Evolutionary conservation across 2,888 invertebrate genomes (phyloP).

Genomic region (Parthenolecanium corni): DNA sequence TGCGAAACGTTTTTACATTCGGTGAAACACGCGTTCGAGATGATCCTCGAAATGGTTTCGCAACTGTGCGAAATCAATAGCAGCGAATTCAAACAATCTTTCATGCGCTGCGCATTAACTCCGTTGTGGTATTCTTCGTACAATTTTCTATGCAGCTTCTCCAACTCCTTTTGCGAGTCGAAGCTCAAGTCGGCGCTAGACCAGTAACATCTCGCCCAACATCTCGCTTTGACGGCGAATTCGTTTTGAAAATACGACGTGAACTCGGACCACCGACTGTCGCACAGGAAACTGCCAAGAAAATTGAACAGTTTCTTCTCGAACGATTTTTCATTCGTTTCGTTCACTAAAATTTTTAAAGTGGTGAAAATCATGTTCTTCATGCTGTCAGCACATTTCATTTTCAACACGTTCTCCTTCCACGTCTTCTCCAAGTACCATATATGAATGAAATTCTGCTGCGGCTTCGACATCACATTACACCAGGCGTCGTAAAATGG

Average conservation of each 20-base stretch:
- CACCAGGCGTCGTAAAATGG: constrained; percentile 29
- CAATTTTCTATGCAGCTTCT: constrained; percentile 7
- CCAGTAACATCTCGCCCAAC: constrained; percentile 22
- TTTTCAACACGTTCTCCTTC: constrained; percentile 20
- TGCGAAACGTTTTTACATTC: background rate
- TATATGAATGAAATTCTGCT: constrained; percentile 2
- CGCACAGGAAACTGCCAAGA: background rate
- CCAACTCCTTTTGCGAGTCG: background rate
- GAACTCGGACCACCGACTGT: constrained; percentile 4
- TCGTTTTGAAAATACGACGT: constrained; percentile 10
- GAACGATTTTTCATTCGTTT: constrained; percentile 14
- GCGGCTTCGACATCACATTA: constrained; percentile 22
- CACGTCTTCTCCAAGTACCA: constrained; percentile 22
- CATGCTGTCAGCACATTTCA: constrained; percentile 4
- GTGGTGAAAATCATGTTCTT: constrained; percentile 9
- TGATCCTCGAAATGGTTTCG: background rate
- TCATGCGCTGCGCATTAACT: background rate
- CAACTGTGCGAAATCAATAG: constrained; percentile 7
- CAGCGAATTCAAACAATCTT: constrained; percentile 4
- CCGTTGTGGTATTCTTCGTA: constrained; percentile 5
- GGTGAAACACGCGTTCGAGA: background rate
- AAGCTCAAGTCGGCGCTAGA: background rate
- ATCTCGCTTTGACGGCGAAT: background rate
- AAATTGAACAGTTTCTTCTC: constrained; percentile 6
- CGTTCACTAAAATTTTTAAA: constrained; percentile 11